Evolutionary conservation across 2,888 invertebrate species (phyloP).

Genomic region (Euplagia quadripunctaria): DNA sequence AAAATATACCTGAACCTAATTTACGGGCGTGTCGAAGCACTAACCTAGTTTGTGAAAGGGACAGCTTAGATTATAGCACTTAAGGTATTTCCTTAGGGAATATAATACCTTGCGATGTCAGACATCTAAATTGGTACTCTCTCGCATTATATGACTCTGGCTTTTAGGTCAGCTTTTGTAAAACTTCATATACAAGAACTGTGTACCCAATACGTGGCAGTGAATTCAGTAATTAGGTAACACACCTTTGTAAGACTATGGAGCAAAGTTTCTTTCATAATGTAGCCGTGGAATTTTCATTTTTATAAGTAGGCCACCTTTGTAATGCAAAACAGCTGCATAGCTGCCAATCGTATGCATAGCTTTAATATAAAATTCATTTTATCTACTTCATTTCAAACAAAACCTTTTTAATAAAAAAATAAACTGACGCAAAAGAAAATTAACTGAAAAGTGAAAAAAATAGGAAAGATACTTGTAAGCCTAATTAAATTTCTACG

Average conservation of each 20-base stretch:
- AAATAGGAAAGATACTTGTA: too few species aligned
- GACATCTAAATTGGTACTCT: conserved; percentile 37
- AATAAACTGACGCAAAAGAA: too few species aligned
- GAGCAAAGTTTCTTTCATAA: conserved; percentile 15
- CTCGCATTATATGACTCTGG: conserved; percentile 23
- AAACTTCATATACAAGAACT: conserved; percentile 9
- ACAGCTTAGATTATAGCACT: conserved; percentile 53
- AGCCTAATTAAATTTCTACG: neutral
- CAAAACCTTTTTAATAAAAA: too few species aligned
- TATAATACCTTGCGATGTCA: conserved; percentile 44
- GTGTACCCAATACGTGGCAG: neutral
- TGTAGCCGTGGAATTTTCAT: conserved; percentile 22
- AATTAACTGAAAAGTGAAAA: too few species aligned
- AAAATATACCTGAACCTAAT: conserved; percentile 30
- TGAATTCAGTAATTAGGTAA: neutral
- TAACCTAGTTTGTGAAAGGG: conserved; percentile 43
- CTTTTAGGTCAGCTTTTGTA: conserved; percentile 18
- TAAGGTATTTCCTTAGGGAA: conserved; percentile 60
- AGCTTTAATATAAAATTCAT: conserved; percentile 2
- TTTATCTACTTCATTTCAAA: neutral
- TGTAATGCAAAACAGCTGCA: conserved; percentile 12
- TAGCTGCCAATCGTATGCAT: neutral
- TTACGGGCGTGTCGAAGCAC: conserved; percentile 24
- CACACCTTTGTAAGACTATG: neutral
- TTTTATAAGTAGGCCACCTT: conserved; percentile 20